Evolutionary conservation across 2,888 invertebrate genomes (phyloP).

Genomic region (Seira sanloemensis): DNA sequence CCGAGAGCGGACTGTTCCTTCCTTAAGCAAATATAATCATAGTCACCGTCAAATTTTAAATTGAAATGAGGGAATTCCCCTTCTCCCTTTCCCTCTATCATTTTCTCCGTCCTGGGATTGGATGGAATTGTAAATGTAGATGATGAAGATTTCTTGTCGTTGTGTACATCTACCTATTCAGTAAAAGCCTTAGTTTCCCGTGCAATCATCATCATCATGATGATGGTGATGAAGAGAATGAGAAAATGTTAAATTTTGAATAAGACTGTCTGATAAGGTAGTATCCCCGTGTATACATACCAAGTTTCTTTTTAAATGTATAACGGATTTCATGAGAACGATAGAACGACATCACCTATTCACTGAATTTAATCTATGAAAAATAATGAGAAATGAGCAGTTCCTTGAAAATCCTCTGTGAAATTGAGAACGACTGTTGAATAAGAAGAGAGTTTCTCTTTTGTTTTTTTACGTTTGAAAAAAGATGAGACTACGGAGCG

Average conservation of each 20-base stretch:
- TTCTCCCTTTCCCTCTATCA: slow-evolving; percentile 56
- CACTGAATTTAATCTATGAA: slow-evolving; percentile 65
- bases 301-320: no score
- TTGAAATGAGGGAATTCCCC: slow-evolving; percentile 69
- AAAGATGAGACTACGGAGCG: neutral
- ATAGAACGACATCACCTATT: slow-evolving; percentile 45
- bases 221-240: slow-evolving; percentile 41
- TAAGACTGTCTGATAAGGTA: neutral
- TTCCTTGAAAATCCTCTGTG: slow-evolving; percentile 57
- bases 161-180: slow-evolving; percentile 40
- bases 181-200: neutral
- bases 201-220: slow-evolving; percentile 23
- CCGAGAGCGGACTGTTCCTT: slow-evolving; percentile 56
- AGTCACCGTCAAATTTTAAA: slow-evolving; percentile 71
- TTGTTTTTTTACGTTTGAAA: slow-evolving; percentile 42
- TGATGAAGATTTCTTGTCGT: slow-evolving; percentile 54
- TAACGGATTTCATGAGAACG: neutral
- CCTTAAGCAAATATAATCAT: slow-evolving; percentile 67
- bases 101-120: slow-evolving; percentile 65
- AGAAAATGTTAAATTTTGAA: slow-evolving; percentile 53
- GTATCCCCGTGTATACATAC: no score
- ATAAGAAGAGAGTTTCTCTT: slow-evolving; percentile 43
- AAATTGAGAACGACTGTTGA: slow-evolving; percentile 61
- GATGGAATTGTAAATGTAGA: slow-evolving; percentile 64
- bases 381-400: slow-evolving; percentile 65